Percentiles rank a stretch among this genome's conserved stretches.
Conservation (phyloP, 2,888 invertebrate species). For the Serrognathus titanus region DNA sequence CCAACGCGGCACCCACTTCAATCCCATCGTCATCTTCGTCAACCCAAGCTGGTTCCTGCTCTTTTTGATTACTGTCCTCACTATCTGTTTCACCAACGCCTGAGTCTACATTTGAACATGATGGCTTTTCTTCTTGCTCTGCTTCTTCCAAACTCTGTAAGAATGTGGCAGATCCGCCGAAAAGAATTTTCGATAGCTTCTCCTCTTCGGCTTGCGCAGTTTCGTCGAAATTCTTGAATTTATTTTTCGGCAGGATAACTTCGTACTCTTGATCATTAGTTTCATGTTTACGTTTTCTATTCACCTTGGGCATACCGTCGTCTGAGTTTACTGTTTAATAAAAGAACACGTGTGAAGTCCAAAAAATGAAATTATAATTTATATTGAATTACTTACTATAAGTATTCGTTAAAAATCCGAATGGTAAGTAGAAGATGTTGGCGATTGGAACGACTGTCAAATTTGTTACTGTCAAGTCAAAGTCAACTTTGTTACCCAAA, state of each 20-base stretch:
- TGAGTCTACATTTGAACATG: slow-evolving; percentile 36
- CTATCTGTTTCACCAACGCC: slow-evolving; percentile 44
- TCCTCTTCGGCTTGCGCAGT: slow-evolving; percentile 40
- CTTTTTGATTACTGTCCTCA: slow-evolving; percentile 38
- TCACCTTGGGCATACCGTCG: slow-evolving; percentile 37
- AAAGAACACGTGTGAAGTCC: too few species aligned
- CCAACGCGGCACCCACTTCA: slow-evolving; percentile 50
- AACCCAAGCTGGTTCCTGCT: slow-evolving; percentile 62
- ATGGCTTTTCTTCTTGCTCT: slow-evolving; percentile 35
- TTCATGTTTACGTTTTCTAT: slow-evolving; percentile 38
- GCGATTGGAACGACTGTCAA: too few species aligned
- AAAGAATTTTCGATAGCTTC: slow-evolving; percentile 59
- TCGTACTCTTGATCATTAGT: slow-evolving; percentile 16
- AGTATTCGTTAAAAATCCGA: too few species aligned
- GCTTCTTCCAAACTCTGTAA: slow-evolving; percentile 54
- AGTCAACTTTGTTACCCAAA: too few species aligned
- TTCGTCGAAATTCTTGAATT: slow-evolving; percentile 37
- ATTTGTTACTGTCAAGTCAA: too few species aligned
- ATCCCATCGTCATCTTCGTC: slow-evolving; percentile 69
- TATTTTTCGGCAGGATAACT: slow-evolving; percentile 27
- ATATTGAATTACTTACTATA: too few species aligned
- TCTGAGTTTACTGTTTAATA: neutral
- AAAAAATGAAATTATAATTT: too few species aligned
- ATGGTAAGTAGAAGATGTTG: too few species aligned
- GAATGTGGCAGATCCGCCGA: slow-evolving; percentile 63